Evolutionary conservation across 2,113 vertebrate species (phyloP), one percentile per base, ranked within the genome.

Genomic region (Hippopotamus amphibius): DNA sequence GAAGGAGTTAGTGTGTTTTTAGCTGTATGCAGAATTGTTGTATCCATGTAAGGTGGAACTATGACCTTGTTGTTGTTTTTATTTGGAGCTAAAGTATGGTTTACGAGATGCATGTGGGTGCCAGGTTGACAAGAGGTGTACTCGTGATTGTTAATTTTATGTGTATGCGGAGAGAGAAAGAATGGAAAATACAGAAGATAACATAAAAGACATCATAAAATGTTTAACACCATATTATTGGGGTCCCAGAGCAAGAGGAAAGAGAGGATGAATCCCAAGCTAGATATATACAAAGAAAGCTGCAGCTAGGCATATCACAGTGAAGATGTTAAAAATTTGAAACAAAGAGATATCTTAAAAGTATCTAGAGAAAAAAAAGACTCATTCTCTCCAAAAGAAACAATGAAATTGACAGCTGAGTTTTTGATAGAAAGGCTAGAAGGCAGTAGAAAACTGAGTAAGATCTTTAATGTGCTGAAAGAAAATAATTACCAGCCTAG

Each of bases 291-390:
- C 4, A 79, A 74, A 88, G 41, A 94, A 66, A 85, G 53, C 12
- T 57, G 86, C 19, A 69, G 11, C 0, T 68, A 26, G n/a, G 53
- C 37, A 76, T 28, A 24, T 66, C 50, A 48, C 28, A 33, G 30
- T 26, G 53, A 95, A 76, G n/a, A 93, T 21, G 22, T 57, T 91
- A 83, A 91, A 90, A 90, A 79, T 33, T 63, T 30, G 69, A 90
- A 48, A 76, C 21, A 69, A 85, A 59, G 22, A 59, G 30, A 84
- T 76, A 65, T 55, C 37, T 83, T 69, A 26, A 33, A 88, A 57
- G 30, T 61, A 30, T 33, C 41, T 96, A 28, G 22, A 65, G 71
- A 93, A 46, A 65, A 79, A 93, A 92, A 33, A 53, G 6, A 55
- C 22, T 55, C 9, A 48, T n/a, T 48, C 30, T 82, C 24, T 82